phyloP scores from a whole-genome alignment of 2,888 invertebrate species.

The Rhogogaster chlorosoma region DNA sequence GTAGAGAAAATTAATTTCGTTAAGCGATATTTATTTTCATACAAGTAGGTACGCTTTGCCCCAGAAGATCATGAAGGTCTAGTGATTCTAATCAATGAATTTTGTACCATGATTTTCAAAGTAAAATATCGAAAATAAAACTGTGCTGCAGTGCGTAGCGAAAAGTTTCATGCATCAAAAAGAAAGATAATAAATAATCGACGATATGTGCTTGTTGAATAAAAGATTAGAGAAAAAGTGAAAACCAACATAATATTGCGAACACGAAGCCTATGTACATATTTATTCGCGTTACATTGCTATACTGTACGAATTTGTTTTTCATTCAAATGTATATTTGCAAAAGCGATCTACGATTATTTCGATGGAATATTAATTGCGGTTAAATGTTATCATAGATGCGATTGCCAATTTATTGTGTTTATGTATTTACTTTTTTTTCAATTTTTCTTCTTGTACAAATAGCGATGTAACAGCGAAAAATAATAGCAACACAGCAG shows the following conservation, averaged over 20 bases:
- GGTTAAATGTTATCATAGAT: not conserved
- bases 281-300: slow-evolving; percentile 44
- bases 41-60: not conserved
- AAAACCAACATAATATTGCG: slow-evolving; percentile 33
- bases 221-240: not conserved
- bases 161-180: slow-evolving; percentile 34
- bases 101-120: not conserved
- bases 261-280: slow-evolving; percentile 49
- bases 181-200: not conserved
- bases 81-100: not conserved
- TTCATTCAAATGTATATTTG: not conserved
- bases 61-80: not conserved
- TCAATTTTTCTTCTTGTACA: too few relatives aligned
- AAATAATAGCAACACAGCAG: slow-evolving; percentile 73
- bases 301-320: slow-evolving; percentile 4
- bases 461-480: slow-evolving; percentile 41
- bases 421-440: too few relatives aligned
- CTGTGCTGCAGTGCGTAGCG: slow-evolving; percentile 30
- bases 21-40: not conserved
- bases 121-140: not conserved
- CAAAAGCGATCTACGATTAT: not conserved
- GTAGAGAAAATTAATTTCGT: not conserved
- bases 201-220: slow-evolving; percentile 11
- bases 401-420: not conserved
- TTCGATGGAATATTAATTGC: slow-evolving; percentile 1